Conservation (phyloP, 2,797 vertebrate genomes). For the Rallus crepitans region DNA sequence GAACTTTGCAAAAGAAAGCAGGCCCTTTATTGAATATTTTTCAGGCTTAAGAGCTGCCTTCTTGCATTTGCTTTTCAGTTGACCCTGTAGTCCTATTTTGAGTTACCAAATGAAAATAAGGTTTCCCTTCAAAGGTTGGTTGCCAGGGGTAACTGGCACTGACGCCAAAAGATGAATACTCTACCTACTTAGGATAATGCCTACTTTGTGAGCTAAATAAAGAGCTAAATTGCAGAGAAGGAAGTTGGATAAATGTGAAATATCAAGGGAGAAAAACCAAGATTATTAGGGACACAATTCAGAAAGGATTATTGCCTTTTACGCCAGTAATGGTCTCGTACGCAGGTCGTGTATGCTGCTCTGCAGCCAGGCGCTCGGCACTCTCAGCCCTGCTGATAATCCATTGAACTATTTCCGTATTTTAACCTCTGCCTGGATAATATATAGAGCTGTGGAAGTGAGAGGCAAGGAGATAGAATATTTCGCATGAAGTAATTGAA, state of each 20-base stretch:
- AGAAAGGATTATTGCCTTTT: constrained; percentile 29
- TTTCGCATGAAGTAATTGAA: background rate
- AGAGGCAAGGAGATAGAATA: background rate
- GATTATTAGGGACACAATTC: constrained; percentile 53
- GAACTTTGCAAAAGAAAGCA: constrained; percentile 58
- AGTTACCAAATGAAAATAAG: constrained; percentile 78
- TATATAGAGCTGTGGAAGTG: background rate
- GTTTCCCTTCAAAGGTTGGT: constrained; percentile 78
- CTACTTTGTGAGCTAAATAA: constrained; percentile 84
- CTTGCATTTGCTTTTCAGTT: constrained; percentile 65
- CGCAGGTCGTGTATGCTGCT: background rate
- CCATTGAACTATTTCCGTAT: background rate
- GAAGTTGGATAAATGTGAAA: constrained; percentile 74
- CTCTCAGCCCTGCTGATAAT: background rate
- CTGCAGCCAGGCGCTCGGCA: background rate
- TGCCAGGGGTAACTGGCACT: constrained; percentile 79
- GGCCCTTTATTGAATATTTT: constrained; percentile 53
- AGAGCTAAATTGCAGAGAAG: constrained; percentile 80
- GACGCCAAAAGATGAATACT: constrained; percentile 80
- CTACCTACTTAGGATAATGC: constrained; percentile 82
- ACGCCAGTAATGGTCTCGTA: background rate
- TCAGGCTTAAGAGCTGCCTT: constrained; percentile 59
- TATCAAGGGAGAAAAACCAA: constrained; percentile 59
- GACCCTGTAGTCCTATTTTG: constrained; percentile 76
- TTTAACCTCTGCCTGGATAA: background rate